Evolutionary conservation across 2,888 invertebrate genomes (phyloP).

Genomic region (Mesorhabditis spiculigera): DNA sequence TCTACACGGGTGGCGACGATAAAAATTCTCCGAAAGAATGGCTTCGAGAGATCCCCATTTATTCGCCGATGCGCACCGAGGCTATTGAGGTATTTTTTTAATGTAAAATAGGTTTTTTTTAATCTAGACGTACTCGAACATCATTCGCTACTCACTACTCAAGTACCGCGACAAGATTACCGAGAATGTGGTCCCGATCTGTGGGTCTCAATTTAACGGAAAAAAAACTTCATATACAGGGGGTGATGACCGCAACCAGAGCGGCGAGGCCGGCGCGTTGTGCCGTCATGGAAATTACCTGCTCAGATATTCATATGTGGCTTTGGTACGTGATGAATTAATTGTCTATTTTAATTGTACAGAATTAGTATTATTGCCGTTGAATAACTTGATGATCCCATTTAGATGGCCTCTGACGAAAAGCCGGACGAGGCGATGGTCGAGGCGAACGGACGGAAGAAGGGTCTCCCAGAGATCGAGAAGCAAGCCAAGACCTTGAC

Average conservation of each 20-base stretch:
- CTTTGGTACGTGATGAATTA: too few species aligned
- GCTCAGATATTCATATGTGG: too few species aligned
- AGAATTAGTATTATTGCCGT: too few species aligned
- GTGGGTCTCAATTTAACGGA: not conserved
- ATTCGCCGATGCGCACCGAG: not conserved
- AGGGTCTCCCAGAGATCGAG: too few species aligned
- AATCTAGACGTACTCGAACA: not conserved
- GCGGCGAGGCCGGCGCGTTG: constrained; percentile 5
- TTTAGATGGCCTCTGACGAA: too few species aligned
- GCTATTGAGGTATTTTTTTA: not conserved
- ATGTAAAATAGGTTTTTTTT: too few species aligned
- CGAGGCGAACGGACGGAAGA: too few species aligned
- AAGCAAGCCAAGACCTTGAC: too few species aligned
- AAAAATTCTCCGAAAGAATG: not conserved
- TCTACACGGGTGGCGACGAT: not conserved
- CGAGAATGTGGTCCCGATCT: not conserved
- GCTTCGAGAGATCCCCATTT: not conserved
- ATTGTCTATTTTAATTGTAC: too few species aligned
- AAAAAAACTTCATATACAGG: not conserved
- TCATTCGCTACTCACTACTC: not conserved
- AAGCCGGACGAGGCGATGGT: too few species aligned
- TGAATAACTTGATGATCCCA: too few species aligned
- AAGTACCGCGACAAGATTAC: not conserved
- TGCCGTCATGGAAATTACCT: not conserved
- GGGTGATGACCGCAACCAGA: not conserved